Conservation (phyloP, 1,140 invertebrate genomes). For the Cydia splendana region DNA sequence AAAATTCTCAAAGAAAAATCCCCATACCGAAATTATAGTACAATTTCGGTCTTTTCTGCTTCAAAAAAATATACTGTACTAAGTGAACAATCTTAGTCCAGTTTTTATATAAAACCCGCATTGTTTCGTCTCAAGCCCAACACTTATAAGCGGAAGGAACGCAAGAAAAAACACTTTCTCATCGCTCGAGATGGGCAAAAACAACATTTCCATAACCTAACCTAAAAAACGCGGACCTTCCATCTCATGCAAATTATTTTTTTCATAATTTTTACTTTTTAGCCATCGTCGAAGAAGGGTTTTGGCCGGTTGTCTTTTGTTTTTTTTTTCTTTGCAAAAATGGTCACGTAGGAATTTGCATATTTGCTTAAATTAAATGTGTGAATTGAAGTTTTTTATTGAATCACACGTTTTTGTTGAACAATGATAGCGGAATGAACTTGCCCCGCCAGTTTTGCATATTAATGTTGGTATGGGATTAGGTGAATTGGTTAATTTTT, state of each 20-base stretch:
- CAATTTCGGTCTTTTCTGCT: too few relatives aligned
- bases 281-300: slow-evolving; percentile 49
- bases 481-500: slow-evolving; percentile 40
- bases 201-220: slow-evolving; percentile 54
- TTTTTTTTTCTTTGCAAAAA: slow-evolving; percentile 56
- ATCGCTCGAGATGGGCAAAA: slow-evolving; percentile 45
- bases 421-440: slow-evolving; percentile 48
- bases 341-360: slow-evolving; percentile 59
- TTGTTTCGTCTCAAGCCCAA: slow-evolving; percentile 3
- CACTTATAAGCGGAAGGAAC: slow-evolving; percentile 41
- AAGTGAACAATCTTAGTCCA: neutral
- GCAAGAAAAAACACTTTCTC: slow-evolving; percentile 54
- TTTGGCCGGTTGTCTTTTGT: slow-evolving; percentile 46
- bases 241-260: slow-evolving; percentile 51
- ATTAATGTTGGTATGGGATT: slow-evolving; percentile 50
- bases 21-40: too few relatives aligned
- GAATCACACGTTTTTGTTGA: slow-evolving; percentile 56
- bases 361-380: slow-evolving; percentile 59
- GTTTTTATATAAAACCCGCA: slow-evolving; percentile 37
- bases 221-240: slow-evolving; percentile 52
- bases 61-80: neutral
- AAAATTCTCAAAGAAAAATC: too few relatives aligned
- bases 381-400: slow-evolving; percentile 50
- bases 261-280: slow-evolving; percentile 48
- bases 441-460: slow-evolving; percentile 47